Evolutionary conservation across 2,113 vertebrate genomes (phyloP).

Genomic region (Leucoraja erinaceus): DNA sequence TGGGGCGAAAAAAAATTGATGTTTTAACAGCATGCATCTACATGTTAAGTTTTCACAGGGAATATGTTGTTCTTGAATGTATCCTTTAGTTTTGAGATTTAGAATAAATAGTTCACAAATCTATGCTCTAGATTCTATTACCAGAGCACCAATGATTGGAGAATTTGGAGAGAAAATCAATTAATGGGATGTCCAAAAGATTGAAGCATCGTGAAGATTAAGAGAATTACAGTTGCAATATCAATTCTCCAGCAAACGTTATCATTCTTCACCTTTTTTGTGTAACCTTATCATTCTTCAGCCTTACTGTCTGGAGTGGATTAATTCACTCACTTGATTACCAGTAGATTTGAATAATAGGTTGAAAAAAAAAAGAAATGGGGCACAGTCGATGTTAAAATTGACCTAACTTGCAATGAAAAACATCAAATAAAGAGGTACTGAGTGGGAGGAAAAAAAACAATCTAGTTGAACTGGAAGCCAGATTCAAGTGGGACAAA

Average conservation of each 20-base stretch:
- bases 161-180: not conserved
- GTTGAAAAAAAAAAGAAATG: not conserved
- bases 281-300: not conserved
- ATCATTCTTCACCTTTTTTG: not conserved
- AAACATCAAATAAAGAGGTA: not conserved
- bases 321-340: not conserved
- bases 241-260: not conserved
- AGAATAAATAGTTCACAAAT: not conserved
- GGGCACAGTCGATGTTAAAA: not conserved
- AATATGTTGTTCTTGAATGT: not conserved
- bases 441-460: not conserved
- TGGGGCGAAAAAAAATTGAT: not conserved
- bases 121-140: not conserved
- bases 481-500: not conserved
- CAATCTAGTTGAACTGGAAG: not conserved
- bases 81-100: not conserved
- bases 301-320: not conserved
- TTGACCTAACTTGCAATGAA: not conserved
- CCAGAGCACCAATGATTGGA: not conserved
- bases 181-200: not conserved
- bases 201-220: not conserved
- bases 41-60: not conserved
- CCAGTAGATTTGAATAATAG: not conserved
- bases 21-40: not conserved
- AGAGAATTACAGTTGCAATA: not conserved